Percentiles rank a stretch among this genome's conserved stretches.
Conservation (phyloP, 2,888 invertebrate genomes). For the Acronicta leporina region DNA sequence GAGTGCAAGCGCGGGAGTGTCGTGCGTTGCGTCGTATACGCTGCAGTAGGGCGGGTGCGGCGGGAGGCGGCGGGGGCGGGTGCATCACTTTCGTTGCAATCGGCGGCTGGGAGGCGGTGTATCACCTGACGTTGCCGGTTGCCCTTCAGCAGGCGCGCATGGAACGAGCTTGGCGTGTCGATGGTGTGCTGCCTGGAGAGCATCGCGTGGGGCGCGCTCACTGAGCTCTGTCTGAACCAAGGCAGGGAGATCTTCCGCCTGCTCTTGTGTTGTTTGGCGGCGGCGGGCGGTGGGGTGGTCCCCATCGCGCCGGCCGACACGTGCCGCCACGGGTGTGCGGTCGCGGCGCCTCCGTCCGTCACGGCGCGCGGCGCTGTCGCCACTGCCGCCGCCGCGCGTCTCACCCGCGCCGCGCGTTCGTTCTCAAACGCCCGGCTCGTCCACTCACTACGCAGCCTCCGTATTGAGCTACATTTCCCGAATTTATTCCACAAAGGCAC, state of each 20-base stretch:
- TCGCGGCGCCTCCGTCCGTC: constrained; percentile 76
- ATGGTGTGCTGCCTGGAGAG: constrained; percentile 96
- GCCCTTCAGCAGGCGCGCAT: constrained; percentile 92
- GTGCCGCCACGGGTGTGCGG: constrained; percentile 70
- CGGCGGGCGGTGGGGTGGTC: constrained; percentile 70
- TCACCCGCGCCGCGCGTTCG: constrained; percentile 61
- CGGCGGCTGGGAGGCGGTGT: constrained; percentile 53
- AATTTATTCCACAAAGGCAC: constrained; percentile 73
- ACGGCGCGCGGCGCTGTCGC: constrained; percentile 74
- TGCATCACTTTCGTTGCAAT: constrained; percentile 45
- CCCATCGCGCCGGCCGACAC: constrained; percentile 74
- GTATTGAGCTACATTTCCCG: constrained; percentile 85
- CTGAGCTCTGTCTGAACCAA: constrained; percentile 96
- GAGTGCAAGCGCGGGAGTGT: constrained; percentile 66
- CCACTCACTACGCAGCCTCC: constrained; percentile 86
- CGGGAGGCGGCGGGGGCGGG: constrained; percentile 44
- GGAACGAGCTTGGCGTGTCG: constrained; percentile 96
- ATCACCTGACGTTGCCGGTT: constrained; percentile 89
- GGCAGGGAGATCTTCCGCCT: constrained; percentile 96
- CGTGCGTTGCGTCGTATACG: constrained; percentile 43
- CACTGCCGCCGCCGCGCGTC: constrained; percentile 70
- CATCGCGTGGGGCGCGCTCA: constrained; percentile 92
- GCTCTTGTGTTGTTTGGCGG: constrained; percentile 90
- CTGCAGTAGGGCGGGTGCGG: constrained; percentile 40
- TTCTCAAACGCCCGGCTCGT: constrained; percentile 57